A percentile compares a stretch with the other conserved stretches of the same genome.
These are phyloP conservation scores for Thereva unica DNA, from an alignment of 2,888 invertebrate genomes.

Conservation along the genomic window DNA sequence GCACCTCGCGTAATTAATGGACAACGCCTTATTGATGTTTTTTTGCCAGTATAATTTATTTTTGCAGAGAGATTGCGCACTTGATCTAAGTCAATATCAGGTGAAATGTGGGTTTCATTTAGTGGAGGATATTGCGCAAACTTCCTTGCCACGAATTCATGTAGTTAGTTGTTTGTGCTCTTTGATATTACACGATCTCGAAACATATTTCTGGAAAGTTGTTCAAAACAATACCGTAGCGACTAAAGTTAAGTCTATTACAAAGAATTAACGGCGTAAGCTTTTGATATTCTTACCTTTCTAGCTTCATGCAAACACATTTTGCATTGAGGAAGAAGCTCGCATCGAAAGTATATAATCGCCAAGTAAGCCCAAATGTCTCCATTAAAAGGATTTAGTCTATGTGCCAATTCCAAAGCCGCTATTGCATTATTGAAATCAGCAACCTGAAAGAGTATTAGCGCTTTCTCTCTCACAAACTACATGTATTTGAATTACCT, in stretches of 20 bases:
- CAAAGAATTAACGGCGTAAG: not conserved
- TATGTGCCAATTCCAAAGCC: constrained; percentile 24
- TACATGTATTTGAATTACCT: constrained; percentile 9
- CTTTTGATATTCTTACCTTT: constrained; percentile 19
- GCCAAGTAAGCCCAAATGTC: constrained; percentile 23
- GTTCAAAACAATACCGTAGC: too few species aligned
- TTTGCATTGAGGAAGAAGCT: constrained; percentile 18
- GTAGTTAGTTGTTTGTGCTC: too few species aligned
- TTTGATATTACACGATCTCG: too few species aligned
- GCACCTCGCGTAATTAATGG: too few species aligned
- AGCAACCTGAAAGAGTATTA: not conserved
- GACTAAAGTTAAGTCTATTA: not conserved
- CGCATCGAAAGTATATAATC: constrained; percentile 22
- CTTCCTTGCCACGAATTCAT: too few species aligned
- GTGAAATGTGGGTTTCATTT: too few species aligned
- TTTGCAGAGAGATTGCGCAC: too few species aligned
- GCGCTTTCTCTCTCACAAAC: not conserved
- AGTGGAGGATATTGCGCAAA: too few species aligned
- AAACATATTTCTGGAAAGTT: too few species aligned
- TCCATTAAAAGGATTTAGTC: constrained; percentile 20
- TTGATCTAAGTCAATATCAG: too few species aligned
- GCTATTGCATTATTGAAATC: constrained; percentile 2
- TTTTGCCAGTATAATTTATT: too few species aligned
- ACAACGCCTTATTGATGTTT: too few species aligned
- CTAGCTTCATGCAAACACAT: constrained; percentile 24